A percentile compares a stretch with the other conserved stretches of the same genome.
Conservation (phyloP, 1,140 invertebrate species). For the Tetramorium simillimum region DNA sequence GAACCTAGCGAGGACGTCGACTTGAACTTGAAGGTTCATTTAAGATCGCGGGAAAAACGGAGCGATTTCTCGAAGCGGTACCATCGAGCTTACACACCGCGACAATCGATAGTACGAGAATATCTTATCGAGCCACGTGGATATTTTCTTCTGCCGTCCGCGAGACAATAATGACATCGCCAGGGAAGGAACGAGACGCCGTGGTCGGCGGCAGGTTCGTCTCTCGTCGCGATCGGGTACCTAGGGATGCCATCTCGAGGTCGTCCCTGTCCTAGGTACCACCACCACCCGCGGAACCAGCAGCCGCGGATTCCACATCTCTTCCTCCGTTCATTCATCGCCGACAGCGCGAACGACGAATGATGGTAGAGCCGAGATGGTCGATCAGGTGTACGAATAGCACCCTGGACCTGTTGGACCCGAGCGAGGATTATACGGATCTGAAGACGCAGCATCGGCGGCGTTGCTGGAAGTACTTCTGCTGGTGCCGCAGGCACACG, state of each 20-base stretch:
- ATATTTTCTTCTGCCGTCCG: slow-evolving; percentile 40
- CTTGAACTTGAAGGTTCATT: neutral
- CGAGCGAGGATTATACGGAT: slow-evolving; percentile 77
- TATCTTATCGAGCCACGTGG: slow-evolving; percentile 38
- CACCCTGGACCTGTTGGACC: slow-evolving; percentile 81
- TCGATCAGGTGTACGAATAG: slow-evolving; percentile 75
- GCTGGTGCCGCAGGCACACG: slow-evolving; percentile 82
- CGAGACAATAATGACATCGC: slow-evolving; percentile 65
- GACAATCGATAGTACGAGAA: slow-evolving; percentile 48
- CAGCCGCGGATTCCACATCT: neutral
- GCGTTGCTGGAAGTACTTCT: slow-evolving; percentile 82
- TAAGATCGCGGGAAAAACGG: slow-evolving; percentile 16
- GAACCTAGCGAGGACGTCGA: slow-evolving; percentile 6
- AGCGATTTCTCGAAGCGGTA: slow-evolving; percentile 10
- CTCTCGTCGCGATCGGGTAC: neutral
- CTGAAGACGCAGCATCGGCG: slow-evolving; percentile 80
- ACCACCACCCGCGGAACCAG: neutral
- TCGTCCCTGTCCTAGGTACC: neutral
- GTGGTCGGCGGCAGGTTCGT: neutral
- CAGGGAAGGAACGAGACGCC: slow-evolving; percentile 7
- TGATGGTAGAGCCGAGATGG: slow-evolving; percentile 84
- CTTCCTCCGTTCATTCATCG: neutral
- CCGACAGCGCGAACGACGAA: slow-evolving; percentile 68
- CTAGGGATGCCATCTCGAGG: neutral
- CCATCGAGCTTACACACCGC: slow-evolving; percentile 22